phyloP scores from a whole-genome alignment of 2,888 invertebrate genomes.

The Drosophila ustulata region DNA sequence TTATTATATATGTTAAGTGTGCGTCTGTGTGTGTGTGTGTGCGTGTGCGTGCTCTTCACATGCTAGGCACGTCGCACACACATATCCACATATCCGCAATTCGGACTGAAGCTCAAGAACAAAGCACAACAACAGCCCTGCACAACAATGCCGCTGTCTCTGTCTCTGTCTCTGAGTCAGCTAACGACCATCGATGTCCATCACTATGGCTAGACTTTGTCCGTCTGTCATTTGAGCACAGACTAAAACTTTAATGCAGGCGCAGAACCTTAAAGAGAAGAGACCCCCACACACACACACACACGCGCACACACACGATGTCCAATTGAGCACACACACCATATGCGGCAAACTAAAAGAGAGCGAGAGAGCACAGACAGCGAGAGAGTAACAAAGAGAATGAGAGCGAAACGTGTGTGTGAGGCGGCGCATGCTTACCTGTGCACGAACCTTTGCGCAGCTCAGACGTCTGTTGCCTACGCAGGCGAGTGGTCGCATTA shows the following conservation, averaged over 20 bases:
- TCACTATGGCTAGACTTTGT: conserved; percentile 32
- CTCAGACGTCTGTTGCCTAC: conserved; percentile 67
- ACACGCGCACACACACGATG: conserved; percentile 16
- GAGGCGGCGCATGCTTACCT: conserved; percentile 25
- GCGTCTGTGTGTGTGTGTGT: background rate
- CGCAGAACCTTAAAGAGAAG: conserved; percentile 39
- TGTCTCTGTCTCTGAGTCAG: conserved; percentile 9
- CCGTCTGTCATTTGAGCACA: conserved; percentile 19
- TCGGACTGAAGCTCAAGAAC: conserved; percentile 69
- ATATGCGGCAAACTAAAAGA: conserved; percentile 24
- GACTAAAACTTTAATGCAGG: conserved; percentile 29
- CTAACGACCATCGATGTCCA: conserved; percentile 47
- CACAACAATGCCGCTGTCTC: conserved; percentile 9
- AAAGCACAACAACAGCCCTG: conserved; percentile 51
- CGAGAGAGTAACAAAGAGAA: conserved; percentile 2
- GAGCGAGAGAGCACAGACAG: background rate
- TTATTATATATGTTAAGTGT: background rate
- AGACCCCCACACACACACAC: background rate
- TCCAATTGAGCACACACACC: conserved; percentile 5
- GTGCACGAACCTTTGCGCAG: conserved; percentile 12
- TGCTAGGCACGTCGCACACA: conserved; percentile 59
- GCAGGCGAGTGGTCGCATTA: conserved; percentile 60
- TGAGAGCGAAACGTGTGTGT: background rate
- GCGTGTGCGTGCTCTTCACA: conserved; percentile 34
- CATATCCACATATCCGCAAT: conserved; percentile 75